A percentile compares a stretch with the other conserved stretches of the same genome.
These are phyloP conservation scores for Acronicta aceris DNA, from an alignment of 2,888 invertebrate genomes.

Conservation along the genomic window DNA sequence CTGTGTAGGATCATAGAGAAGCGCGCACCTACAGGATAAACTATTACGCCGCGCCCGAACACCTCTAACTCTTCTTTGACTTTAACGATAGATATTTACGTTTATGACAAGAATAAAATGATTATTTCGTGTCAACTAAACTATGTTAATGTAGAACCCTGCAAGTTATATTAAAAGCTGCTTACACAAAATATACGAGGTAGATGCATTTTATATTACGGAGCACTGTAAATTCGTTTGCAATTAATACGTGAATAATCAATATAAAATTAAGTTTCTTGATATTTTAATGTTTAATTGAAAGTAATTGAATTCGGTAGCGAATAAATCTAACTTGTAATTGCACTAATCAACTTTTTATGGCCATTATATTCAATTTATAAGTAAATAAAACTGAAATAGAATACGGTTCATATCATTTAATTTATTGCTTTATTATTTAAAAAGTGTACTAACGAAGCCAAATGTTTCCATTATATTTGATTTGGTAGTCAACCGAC, in stretches of 20 bases:
- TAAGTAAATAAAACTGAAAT: conserved; percentile 38
- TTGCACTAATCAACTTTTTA: conserved; percentile 40
- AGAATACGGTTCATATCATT: conserved; percentile 29
- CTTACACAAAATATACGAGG: conserved; percentile 29
- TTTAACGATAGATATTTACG: conserved; percentile 62
- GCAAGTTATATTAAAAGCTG: conserved; percentile 24
- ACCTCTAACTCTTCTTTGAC: conserved; percentile 58
- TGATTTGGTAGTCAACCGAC: too few relatives aligned
- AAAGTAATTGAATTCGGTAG: conserved; percentile 46
- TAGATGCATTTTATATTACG: conserved; percentile 17
- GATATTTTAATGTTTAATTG: conserved; percentile 32
- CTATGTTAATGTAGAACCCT: conserved; percentile 23
- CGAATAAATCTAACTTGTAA: conserved; percentile 36
- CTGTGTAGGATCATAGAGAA: conserved; percentile 34
- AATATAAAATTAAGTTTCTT: conserved; percentile 22
- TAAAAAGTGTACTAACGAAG: conserved; percentile 37
- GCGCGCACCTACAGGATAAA: conserved; percentile 49
- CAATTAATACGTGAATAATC: conserved; percentile 33
- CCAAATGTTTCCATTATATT: conserved; percentile 3
- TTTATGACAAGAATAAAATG: conserved; percentile 58
- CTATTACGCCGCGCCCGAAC: conserved; percentile 34
- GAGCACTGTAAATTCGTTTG: conserved; percentile 18
- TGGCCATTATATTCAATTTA: conserved; percentile 37
- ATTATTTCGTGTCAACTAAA: conserved; percentile 45
- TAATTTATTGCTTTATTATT: conserved; percentile 40